Percentiles rank a stretch among this genome's conserved stretches.
Evolutionary conservation across 2,888 invertebrate genomes (phyloP).

Genomic region (Latrodectus hesperus): DNA sequence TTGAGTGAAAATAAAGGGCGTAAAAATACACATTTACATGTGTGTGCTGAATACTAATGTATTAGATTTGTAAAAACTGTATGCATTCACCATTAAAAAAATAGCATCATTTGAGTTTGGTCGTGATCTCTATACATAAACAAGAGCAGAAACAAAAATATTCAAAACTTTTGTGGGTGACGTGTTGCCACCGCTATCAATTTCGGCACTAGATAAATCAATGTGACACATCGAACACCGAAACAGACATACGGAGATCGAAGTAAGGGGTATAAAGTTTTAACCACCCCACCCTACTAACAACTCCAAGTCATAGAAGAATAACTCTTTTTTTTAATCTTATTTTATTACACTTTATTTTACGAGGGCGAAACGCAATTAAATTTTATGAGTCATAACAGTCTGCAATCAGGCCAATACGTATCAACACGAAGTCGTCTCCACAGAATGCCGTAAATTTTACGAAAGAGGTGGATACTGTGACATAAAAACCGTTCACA

Average conservation of each 20-base stretch:
- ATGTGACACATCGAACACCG: constrained; percentile 31
- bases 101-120: no score
- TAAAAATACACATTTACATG: no score
- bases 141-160: neutral
- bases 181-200: constrained; percentile 10
- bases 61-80: no score
- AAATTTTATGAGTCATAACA: constrained; percentile 67
- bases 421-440: constrained; percentile 53
- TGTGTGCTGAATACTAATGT: no score
- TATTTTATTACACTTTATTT: constrained; percentile 65
- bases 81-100: no score
- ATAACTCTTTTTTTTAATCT: constrained; percentile 42
- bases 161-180: constrained; percentile 11
- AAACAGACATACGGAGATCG: constrained; percentile 8
- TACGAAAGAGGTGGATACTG: constrained; percentile 39
- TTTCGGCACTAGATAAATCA: constrained; percentile 50
- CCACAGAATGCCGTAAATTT: constrained; percentile 60
- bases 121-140: neutral
- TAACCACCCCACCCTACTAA: neutral
- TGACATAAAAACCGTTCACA: constrained; percentile 64
- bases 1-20: no score
- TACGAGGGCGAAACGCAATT: constrained; percentile 56
- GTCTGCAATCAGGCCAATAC: constrained; percentile 51
- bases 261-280: constrained; percentile 15
- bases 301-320: constrained; percentile 17